Conservation (phyloP, 2,113 vertebrate genomes). For the Lepisosteus oculatus region DNA sequence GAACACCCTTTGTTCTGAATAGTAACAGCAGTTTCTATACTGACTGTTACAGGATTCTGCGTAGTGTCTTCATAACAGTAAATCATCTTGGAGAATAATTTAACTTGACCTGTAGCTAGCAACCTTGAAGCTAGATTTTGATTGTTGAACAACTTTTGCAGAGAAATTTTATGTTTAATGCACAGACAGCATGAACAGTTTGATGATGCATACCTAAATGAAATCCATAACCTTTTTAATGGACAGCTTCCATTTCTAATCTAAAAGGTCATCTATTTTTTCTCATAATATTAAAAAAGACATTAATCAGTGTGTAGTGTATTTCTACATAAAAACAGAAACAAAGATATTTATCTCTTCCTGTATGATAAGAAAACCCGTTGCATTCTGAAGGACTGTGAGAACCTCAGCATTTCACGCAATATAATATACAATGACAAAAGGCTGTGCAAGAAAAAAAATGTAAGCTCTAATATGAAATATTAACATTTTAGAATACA, state of each 20-base stretch:
- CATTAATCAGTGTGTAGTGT: background rate
- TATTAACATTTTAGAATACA: conserved; percentile 77
- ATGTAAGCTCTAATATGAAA: conserved; percentile 70
- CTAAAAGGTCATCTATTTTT: conserved; percentile 47
- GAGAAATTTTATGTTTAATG: conserved; percentile 25
- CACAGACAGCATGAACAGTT: conserved; percentile 18
- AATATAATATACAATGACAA: background rate
- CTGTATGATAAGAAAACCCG: conserved; percentile 5
- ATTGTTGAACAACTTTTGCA: conserved; percentile 19
- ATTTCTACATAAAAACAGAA: background rate
- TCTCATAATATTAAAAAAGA: conserved; percentile 8
- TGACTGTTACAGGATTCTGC: background rate
- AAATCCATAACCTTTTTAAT: conserved; percentile 41
- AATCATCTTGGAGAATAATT: conserved; percentile 25
- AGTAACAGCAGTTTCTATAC: background rate
- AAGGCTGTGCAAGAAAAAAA: background rate
- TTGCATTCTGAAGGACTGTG: background rate
- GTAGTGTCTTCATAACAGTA: background rate
- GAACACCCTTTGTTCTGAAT: background rate
- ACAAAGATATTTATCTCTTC: conserved; percentile 2
- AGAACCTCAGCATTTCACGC: background rate
- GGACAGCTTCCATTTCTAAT: conserved; percentile 37
- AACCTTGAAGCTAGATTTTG: conserved; percentile 22
- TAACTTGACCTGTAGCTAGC: conserved; percentile 23
- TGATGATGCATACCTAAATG: conserved; percentile 32